Base-by-base conservation (phyloP, 2,888 invertebrate species). In the Chaetoderma sp. region DNA sequence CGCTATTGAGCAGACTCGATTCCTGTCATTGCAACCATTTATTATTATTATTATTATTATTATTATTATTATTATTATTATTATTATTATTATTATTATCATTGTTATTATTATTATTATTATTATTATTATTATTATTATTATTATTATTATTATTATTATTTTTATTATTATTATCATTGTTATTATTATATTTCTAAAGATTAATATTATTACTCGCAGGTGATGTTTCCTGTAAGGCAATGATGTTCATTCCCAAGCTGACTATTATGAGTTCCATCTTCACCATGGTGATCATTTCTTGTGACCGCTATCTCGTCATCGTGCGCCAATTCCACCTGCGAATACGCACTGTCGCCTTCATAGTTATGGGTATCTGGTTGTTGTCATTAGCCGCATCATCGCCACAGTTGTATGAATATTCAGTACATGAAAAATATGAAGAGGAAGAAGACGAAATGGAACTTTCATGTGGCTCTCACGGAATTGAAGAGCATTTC, bases 401-500 rank as follows among this genome's bases (percentile, higher is more conserved):
- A 1, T 39, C 71, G 0, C 74, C 74, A 18, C 72, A 74, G 47
- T 39, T 74, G 3, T 74, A 74, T 61, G 74, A 74, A 33, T 74
- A 74, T 44, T 68, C 64, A 30, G 55, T 68, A 10, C 68, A 69
- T n/a, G 3, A 27, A 8, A 58, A 52, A 27, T 32, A 18, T 4
- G 61, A 63, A 0, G 61, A 49, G 0, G 33, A 55, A 42, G 28
- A 42, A 30, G 52, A 71, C 23, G 10, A 6, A 3, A 60, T 60
- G 1, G 39, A 39, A 6, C 59, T n/a, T 1, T 56, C 65, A 2
- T 73, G 72, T 54, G 74, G 72, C 1, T 70, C 74, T 18, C 65
- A 72, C 25, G 74, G 67, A 13, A 69, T 72, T 18, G 62, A 52
- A 18, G 66, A 72, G 45, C 23, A 74, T 36, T 74, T 74, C 32